Evolutionary conservation across 2,797 vertebrate genomes (phyloP).

Genomic region (Sebastes alutus): DNA sequence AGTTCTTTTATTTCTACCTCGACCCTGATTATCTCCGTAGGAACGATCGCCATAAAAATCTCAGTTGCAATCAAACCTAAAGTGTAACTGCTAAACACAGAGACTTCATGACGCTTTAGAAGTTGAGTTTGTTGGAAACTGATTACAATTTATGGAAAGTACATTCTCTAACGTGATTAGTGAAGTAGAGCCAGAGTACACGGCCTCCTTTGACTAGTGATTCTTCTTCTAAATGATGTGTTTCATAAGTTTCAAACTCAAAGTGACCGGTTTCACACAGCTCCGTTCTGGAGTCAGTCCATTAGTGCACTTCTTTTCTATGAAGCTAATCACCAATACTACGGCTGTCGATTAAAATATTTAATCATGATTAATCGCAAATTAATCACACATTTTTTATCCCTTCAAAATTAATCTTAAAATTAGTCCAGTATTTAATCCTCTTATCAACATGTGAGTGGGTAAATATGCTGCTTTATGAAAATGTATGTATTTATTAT

Average conservation of each 20-base stretch:
- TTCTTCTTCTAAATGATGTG: not conserved
- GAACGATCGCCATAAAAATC: conserved; percentile 1
- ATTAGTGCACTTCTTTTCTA: not conserved
- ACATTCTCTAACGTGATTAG: conserved; percentile 11
- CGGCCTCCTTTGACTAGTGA: not conserved
- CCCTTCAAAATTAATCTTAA: no score
- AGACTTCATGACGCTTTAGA: not conserved
- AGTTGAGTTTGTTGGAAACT: not conserved
- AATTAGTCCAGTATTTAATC: no score
- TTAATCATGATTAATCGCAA: no score
- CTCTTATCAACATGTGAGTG: no score
- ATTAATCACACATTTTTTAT: no score
- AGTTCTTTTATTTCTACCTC: conserved; percentile 12
- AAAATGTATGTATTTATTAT: no score
- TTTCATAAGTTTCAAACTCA: conserved; percentile 13
- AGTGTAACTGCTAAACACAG: conserved; percentile 9
- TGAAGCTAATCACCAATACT: not conserved
- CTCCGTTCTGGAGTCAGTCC: not conserved
- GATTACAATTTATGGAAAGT: conserved; percentile 24
- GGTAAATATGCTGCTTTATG: no score
- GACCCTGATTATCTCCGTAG: conserved; percentile 6
- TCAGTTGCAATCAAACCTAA: conserved; percentile 22
- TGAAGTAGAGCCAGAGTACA: not conserved
- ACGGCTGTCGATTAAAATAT: no score
- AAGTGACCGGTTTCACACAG: not conserved